Conservation (phyloP, 2,888 invertebrate species). For the Amphipoea lucens region DNA sequence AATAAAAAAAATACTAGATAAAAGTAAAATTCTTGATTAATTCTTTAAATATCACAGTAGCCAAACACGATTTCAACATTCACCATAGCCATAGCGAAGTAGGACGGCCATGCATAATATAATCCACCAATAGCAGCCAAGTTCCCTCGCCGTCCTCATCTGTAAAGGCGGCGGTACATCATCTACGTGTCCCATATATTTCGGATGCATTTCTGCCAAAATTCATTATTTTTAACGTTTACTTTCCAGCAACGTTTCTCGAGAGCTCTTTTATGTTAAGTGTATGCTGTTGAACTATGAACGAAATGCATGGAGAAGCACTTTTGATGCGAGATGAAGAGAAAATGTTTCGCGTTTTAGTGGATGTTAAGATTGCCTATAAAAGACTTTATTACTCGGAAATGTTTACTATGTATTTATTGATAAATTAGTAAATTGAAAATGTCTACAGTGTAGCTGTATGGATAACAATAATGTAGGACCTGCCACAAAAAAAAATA, state of each 20-base stretch:
- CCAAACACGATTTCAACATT: conserved; percentile 14
- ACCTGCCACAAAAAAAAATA: background rate
- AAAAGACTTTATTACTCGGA: conserved; percentile 13
- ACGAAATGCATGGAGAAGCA: conserved; percentile 57
- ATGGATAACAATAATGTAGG: background rate
- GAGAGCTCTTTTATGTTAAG: conserved; percentile 57
- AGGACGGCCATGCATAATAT: conserved; percentile 54
- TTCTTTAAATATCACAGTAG: background rate
- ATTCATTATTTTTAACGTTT: conserved; percentile 65
- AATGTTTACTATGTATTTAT: background rate
- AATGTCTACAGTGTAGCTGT: background rate
- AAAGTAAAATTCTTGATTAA: background rate
- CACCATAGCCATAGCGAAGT: conserved; percentile 32
- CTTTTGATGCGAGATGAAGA: conserved; percentile 37
- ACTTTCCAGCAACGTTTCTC: conserved; percentile 39
- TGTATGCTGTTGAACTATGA: conserved; percentile 55
- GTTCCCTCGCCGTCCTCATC: conserved; percentile 46
- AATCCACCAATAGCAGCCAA: conserved; percentile 55
- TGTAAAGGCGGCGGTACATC: conserved; percentile 52
- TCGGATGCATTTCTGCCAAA: conserved; percentile 65
- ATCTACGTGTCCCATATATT: conserved; percentile 63
- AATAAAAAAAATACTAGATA: background rate
- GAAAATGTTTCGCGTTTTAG: conserved; percentile 22
- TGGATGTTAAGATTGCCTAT: conserved; percentile 22
- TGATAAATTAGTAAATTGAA: background rate